Evolutionary conservation across 1,140 invertebrate species (phyloP).

Genomic region (Hypothenemus hampei): DNA sequence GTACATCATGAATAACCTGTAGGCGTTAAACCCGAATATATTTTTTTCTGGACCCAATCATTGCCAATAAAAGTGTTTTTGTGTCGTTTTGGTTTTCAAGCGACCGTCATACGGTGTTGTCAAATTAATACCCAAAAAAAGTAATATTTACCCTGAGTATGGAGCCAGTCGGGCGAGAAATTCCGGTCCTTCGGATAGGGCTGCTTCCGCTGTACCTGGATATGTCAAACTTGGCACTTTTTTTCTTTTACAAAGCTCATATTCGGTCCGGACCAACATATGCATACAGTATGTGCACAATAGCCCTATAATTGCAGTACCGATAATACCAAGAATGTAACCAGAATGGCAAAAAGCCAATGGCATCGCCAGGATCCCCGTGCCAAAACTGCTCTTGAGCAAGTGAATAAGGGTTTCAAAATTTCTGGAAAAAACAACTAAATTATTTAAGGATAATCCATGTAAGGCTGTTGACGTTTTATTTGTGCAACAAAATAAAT

Average conservation of each 20-base stretch:
- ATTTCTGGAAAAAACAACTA: constrained; percentile 54
- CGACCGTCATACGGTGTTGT: too few relatives aligned
- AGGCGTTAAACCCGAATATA: too few relatives aligned
- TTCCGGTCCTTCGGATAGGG: constrained; percentile 62
- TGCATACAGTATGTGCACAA: constrained; percentile 79
- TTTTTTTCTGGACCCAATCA: too few relatives aligned
- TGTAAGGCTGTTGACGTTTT: too few relatives aligned
- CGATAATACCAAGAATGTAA: constrained; percentile 60
- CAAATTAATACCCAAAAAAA: constrained; percentile 1
- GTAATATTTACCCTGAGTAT: constrained; percentile 54
- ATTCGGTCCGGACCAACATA: constrained; percentile 63
- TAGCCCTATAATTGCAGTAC: constrained; percentile 63
- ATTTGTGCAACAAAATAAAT: too few relatives aligned
- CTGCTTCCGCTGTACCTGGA: constrained; percentile 63
- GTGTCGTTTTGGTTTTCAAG: too few relatives aligned
- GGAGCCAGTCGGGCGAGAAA: constrained; percentile 54
- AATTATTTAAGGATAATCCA: too few relatives aligned
- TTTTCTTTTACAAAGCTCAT: constrained; percentile 62
- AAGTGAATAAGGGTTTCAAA: constrained; percentile 75
- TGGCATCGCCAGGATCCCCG: constrained; percentile 87
- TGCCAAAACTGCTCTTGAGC: constrained; percentile 82
- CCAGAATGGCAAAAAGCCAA: constrained; percentile 77
- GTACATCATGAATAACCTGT: too few relatives aligned
- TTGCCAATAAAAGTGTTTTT: too few relatives aligned
- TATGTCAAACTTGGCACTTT: constrained; percentile 66